A percentile compares a stretch with the other conserved stretches of the same genome.
These are phyloP conservation scores for Euclidia mi DNA, from an alignment of 2,888 invertebrate genomes.

Conservation along the genomic window DNA sequence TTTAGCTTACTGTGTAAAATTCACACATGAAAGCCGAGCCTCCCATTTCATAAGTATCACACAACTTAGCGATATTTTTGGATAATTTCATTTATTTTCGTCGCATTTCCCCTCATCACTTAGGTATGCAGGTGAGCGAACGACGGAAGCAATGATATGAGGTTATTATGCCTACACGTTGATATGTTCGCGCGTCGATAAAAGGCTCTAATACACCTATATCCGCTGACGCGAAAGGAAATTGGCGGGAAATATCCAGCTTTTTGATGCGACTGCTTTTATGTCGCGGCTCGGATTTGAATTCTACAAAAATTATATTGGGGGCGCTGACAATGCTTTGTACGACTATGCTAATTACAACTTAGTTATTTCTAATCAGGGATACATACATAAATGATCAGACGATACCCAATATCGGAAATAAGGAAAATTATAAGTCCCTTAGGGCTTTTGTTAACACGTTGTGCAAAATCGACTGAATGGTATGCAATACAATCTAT, in stretches of 20 bases:
- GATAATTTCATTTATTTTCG: slow-evolving; percentile 19
- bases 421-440: too few relatives aligned
- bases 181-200: slow-evolving; percentile 54
- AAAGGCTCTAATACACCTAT: slow-evolving; percentile 67
- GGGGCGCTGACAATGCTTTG: background rate
- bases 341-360: too few relatives aligned
- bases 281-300: slow-evolving; percentile 1
- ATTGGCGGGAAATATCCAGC: slow-evolving; percentile 51
- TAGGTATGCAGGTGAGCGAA: slow-evolving; percentile 35
- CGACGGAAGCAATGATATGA: slow-evolving; percentile 30
- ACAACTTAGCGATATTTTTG: background rate
- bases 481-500: too few relatives aligned
- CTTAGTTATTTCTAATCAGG: too few relatives aligned
- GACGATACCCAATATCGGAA: too few relatives aligned
- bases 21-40: too few relatives aligned
- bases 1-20: too few relatives aligned
- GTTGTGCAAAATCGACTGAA: too few relatives aligned
- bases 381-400: too few relatives aligned
- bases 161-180: slow-evolving; percentile 48
- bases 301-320: background rate
- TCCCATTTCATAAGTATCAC: too few relatives aligned
- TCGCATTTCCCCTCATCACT: slow-evolving; percentile 33
- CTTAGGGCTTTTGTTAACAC: too few relatives aligned
- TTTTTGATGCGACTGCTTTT: slow-evolving; percentile 25
- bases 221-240: slow-evolving; percentile 63